Evolutionary conservation across 2,888 invertebrate genomes (phyloP).

Genomic region (Coenonympha arcania): DNA sequence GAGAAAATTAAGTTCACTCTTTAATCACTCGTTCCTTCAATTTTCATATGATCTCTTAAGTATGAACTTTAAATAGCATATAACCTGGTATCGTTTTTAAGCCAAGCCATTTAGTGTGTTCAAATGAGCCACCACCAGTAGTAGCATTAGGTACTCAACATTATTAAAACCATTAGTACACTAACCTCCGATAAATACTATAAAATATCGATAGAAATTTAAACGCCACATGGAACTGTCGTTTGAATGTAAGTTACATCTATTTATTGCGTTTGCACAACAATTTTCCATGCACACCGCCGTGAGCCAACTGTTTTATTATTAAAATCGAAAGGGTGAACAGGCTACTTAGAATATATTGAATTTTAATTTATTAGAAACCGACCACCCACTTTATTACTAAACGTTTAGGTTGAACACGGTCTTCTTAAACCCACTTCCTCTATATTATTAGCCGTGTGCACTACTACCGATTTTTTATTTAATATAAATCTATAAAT

Average conservation of each 20-base stretch:
- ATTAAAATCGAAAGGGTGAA: slow-evolving; percentile 34
- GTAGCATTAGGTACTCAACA: neutral
- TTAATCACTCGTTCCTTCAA: too few species aligned
- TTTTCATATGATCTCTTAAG: too few species aligned
- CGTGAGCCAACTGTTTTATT: slow-evolving; percentile 45
- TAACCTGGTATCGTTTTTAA: too few species aligned
- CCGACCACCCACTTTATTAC: slow-evolving; percentile 5
- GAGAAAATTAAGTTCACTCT: too few species aligned
- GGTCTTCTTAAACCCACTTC: slow-evolving; percentile 13
- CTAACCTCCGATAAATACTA: neutral
- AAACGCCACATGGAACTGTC: slow-evolving; percentile 52
- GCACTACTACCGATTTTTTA: too few species aligned
- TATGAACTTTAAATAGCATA: too few species aligned
- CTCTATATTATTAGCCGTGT: too few species aligned
- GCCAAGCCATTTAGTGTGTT: too few species aligned
- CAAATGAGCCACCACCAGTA: too few species aligned
- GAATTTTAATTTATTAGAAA: slow-evolving; percentile 18
- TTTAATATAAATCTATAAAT: too few species aligned
- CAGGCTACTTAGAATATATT: slow-evolving; percentile 20
- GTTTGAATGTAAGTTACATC: slow-evolving; percentile 65
- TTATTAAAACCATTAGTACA: neutral
- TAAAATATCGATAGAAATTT: slow-evolving; percentile 40
- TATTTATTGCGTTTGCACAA: slow-evolving; percentile 60
- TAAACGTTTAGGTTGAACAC: slow-evolving; percentile 11
- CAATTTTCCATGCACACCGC: slow-evolving; percentile 38